Base-by-base conservation (phyloP, 2,888 invertebrate species). In the Siphonodentalium dalli region DNA sequence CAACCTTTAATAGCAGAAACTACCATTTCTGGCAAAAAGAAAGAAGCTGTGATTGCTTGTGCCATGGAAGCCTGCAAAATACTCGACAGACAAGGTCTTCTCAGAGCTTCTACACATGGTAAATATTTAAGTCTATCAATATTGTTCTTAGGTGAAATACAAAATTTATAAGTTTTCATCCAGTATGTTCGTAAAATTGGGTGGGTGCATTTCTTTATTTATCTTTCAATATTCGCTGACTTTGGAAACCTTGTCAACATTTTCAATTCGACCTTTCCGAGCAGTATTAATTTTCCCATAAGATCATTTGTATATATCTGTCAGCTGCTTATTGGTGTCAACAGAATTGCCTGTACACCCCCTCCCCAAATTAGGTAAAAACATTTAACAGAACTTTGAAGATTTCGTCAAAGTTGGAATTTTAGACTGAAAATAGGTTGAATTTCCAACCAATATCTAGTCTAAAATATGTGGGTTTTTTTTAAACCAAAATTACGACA, bases 41-140 rank as follows among this genome's bases (percentile, higher is more conserved):
- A 93, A 77, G 97, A 97, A 69, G 91, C 93, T 0, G 93, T 96
- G 0, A 82, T 90, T 0, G 93, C 93, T 43, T 95, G 96, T 80
- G 96, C 98, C 0, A 78, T 98, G 44, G 96, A 98, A 82, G 97
- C 97, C 0, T 99, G 98, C 77, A 84, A 93, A 64, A 87, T 93
- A 33, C 85, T 99, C 7, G 97, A 99, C 80, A 85, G 91, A 31
- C 88, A 91, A 54, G 95, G 94, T 0, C 84, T 95, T 15, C 84
- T 98, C 52, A 82, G 94, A 15, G 91, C 93, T 80, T 88, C 94
- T 0, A 90, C 87, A 71, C 93, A 94, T 78, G 93, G 92, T 91
- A 43, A 34, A 18, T 6, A n/a, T n/a, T 9, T 18, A 13, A 8
- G 4, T 13, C 26, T 6, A 18, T 18, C 7, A 23, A 13, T 23